phyloP scores from a whole-genome alignment of 2,888 invertebrate genomes.

The Branchipolynoe longqiensis region DNA sequence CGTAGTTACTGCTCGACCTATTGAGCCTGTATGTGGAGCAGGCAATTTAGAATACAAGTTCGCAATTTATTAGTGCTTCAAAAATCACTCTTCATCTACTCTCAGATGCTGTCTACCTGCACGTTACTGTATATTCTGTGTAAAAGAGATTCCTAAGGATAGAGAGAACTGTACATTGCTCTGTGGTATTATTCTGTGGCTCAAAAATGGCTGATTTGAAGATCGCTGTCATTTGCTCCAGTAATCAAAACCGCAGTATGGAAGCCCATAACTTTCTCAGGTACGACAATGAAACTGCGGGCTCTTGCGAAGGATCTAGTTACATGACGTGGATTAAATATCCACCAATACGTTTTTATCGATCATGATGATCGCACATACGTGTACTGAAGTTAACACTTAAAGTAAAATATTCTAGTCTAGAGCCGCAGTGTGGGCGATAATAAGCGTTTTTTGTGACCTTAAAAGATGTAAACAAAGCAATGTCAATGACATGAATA shows the following conservation, averaged over 20 bases:
- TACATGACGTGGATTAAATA: too few species aligned
- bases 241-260: conserved; percentile 99
- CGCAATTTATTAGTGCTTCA: too few species aligned
- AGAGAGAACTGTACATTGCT: background rate
- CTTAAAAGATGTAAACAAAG: too few species aligned
- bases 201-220: conserved; percentile 48
- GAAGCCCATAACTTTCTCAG: conserved; percentile 97
- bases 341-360: too few species aligned
- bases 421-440: background rate
- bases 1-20: too few species aligned
- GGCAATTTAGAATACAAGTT: too few species aligned
- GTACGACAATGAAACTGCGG: conserved; percentile 80
- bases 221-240: conserved; percentile 97
- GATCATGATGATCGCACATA: too few species aligned
- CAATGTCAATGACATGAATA: too few species aligned
- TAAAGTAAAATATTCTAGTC: background rate
- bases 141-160: background rate
- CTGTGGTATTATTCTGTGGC: background rate
- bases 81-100: background rate
- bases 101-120: background rate
- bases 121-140: background rate
- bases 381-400: background rate
- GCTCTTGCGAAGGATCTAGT: too few species aligned
- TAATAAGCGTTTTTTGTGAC: background rate
- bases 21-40: too few species aligned